Evolutionary conservation across 2,888 invertebrate species (phyloP).

Genomic region (Meganola albula): DNA sequence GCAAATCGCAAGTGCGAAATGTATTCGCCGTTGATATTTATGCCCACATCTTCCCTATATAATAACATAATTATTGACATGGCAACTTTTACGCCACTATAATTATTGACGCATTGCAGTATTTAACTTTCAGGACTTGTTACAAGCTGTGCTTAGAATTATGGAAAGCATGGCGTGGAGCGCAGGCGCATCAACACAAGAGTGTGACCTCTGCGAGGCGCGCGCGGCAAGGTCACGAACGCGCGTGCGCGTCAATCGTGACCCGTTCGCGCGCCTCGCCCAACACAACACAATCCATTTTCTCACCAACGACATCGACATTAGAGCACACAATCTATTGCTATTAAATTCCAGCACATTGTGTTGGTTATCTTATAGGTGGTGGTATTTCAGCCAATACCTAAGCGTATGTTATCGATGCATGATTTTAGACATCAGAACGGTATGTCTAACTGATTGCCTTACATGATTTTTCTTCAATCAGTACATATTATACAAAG

Average conservation of each 20-base stretch:
- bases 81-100: too few species aligned
- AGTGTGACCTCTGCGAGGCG: conserved; percentile 70
- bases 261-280: conserved; percentile 68
- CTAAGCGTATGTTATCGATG: conserved; percentile 39
- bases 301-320: conserved; percentile 47
- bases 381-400: conserved; percentile 29
- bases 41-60: too few species aligned
- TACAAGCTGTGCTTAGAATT: conserved; percentile 30
- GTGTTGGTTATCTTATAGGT: conserved; percentile 48
- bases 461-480: too few species aligned
- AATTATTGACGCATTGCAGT: too few species aligned
- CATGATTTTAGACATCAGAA: conserved; percentile 40
- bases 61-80: too few species aligned
- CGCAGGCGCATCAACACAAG: conserved; percentile 63
- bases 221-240: conserved; percentile 76
- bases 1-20: too few species aligned
- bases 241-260: conserved; percentile 74
- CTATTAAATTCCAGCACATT: conserved; percentile 37
- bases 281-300: conserved; percentile 41
- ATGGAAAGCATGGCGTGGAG: conserved; percentile 48
- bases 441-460: conserved; percentile 22
- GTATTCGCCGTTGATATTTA: too few species aligned
- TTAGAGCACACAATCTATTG: conserved; percentile 60
- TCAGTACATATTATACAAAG: too few species aligned
- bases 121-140: too few species aligned